A percentile compares a stretch with the other conserved stretches of the same genome.
Conservation (phyloP, 1,140 invertebrate species). For the Chymomyza costata region DNA sequence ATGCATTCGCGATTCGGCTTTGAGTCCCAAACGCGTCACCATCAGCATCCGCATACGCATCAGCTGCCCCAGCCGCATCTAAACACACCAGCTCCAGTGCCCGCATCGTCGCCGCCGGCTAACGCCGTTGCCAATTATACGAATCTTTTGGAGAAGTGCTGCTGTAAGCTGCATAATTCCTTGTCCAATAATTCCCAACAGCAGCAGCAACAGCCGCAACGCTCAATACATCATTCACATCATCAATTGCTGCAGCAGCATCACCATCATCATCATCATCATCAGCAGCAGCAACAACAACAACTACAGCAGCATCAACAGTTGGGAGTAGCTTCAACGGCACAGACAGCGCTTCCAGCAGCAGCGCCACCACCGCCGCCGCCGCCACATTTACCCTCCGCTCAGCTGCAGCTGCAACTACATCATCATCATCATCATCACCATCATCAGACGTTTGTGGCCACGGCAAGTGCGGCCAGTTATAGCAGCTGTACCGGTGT, state of each 20-base stretch:
- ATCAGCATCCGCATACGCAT: conserved; percentile 40
- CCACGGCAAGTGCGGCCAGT: conserved; percentile 53
- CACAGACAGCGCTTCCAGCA: conserved; percentile 9
- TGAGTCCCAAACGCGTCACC: conserved; percentile 63
- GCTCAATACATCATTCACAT: conserved; percentile 12
- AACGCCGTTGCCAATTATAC: conserved; percentile 39
- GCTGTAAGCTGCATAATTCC: conserved; percentile 52
- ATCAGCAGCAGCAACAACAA: conserved; percentile 17
- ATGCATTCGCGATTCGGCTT: conserved; percentile 73
- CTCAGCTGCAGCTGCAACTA: conserved; percentile 53
- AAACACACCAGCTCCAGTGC: conserved; percentile 20
- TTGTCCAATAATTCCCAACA: conserved; percentile 23
- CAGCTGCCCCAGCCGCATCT: conserved; percentile 10
- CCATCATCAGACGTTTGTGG: conserved; percentile 67
- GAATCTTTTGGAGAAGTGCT: conserved; percentile 65
- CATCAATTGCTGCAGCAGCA: conserved; percentile 12
- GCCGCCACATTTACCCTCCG: conserved; percentile 28
- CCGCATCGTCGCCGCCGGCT: conserved; percentile 21
- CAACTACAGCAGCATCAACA: conserved; percentile 14
- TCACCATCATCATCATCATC: conserved; percentile 14
- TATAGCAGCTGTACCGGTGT: conserved; percentile 48
- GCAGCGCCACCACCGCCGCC: conserved; percentile 12
- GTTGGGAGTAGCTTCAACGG: conserved; percentile 10
- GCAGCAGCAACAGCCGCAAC: conserved; percentile 14
- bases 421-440: conserved; percentile 64